These are phyloP conservation scores for Caenorhabditis imperialis DNA, from an alignment of 2,888 invertebrate genomes.

Conservation along the genomic window DNA sequence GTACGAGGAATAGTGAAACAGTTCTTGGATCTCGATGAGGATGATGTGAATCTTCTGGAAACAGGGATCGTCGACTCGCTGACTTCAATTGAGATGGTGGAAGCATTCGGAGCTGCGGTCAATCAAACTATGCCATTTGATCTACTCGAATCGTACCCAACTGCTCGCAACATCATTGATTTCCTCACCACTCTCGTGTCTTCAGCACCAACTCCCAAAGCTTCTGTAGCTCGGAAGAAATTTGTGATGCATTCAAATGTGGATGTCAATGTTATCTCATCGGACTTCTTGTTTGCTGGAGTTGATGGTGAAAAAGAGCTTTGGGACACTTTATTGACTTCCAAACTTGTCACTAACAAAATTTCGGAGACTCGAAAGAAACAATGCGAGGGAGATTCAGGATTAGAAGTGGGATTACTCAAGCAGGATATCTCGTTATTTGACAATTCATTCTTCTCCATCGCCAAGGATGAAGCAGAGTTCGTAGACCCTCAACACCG, in stretches of 20 bases:
- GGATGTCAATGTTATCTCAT: slow-evolving; percentile 36
- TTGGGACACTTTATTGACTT: slow-evolving; percentile 58
- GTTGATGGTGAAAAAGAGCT: slow-evolving; percentile 55
- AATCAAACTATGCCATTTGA: slow-evolving; percentile 61
- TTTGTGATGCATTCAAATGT: not conserved
- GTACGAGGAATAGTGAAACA: slow-evolving; percentile 49
- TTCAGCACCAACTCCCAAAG: slow-evolving; percentile 3
- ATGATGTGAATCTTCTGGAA: slow-evolving; percentile 50
- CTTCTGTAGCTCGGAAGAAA: not conserved
- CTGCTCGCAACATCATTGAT: slow-evolving; percentile 38
- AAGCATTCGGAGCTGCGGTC: slow-evolving; percentile 57
- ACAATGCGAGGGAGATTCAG: slow-evolving; percentile 48
- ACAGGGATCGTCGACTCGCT: slow-evolving; percentile 58
- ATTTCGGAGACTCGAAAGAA: slow-evolving; percentile 47
- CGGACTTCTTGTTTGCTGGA: slow-evolving; percentile 53
- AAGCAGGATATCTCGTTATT: slow-evolving; percentile 57
- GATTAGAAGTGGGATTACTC: slow-evolving; percentile 51
- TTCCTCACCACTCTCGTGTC: slow-evolving; percentile 46
- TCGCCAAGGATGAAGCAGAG: slow-evolving; percentile 68
- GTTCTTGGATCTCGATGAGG: slow-evolving; percentile 50
- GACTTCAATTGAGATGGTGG: slow-evolving; percentile 61
- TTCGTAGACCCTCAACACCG: slow-evolving; percentile 76
- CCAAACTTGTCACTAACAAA: slow-evolving; percentile 37
- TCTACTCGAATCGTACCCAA: slow-evolving; percentile 52
- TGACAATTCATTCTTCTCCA: slow-evolving; percentile 60